Evolutionary conservation across 2,797 vertebrate genomes (phyloP), one percentile per base, ranked within the genome.

Genomic region (Sciurus carolinensis): DNA sequence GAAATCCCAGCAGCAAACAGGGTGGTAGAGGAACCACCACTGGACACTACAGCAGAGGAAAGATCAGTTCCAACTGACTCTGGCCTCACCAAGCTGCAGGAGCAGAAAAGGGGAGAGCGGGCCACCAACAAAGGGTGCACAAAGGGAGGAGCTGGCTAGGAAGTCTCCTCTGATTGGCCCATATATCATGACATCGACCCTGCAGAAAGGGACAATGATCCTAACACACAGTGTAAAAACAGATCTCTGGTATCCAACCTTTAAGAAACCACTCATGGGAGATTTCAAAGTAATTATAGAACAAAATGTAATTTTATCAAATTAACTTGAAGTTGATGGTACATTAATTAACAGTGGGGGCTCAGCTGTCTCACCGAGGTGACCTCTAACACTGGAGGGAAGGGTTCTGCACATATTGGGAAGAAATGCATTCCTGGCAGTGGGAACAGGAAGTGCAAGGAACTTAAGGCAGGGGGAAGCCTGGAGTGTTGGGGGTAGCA

Each of bases 381-480:
- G 36, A 75, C 8, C 5, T 1, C 7, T 14, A 20, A 87, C 72
- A 33, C 52, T 10, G 7, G 81, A 92, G 59, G 2, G 18, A 12
- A 6, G 10, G 17, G 26, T 28, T 2, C 3, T 0, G 11, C 30
- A 13, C 3, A 2, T 26, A 10, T 6, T 52, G 28, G 2, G 20
- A 86, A 81, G 47, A 86, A 79, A 80, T 30, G 57, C n/a, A 4
- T 66, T 54, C 67, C 79, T 54, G 67, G 54, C 18, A 4, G 2
- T 14, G 24, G 39, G 1, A 71, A 64, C 4, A 5, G 36, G 42
- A 33, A 82, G 9, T 14, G 2, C 44, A 28, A 75, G 80, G 62
- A 26, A 33, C 28, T 44, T 0, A 4, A 75, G 69, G 64, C 47
- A 64, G 18, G 50, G 42, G 24, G 30, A 9, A 57, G 20, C 26